Evolutionary conservation across 2,888 invertebrate genomes (phyloP).

Genomic region (Idaea aversata): DNA sequence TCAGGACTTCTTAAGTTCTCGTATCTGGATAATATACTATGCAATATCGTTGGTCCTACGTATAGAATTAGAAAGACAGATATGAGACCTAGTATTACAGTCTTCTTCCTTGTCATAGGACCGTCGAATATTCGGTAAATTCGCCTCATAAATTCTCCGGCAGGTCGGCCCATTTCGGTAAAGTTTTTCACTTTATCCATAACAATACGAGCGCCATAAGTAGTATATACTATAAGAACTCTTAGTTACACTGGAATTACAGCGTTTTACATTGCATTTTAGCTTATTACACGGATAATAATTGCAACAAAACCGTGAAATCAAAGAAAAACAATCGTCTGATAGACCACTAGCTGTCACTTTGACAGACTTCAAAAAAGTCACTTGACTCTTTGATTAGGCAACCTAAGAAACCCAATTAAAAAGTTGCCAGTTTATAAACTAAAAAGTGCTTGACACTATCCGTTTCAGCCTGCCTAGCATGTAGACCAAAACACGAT

Average conservation of each 20-base stretch:
- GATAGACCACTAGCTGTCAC: background rate
- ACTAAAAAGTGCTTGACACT: too few relatives aligned
- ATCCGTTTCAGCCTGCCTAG: too few relatives aligned
- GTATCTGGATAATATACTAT: conserved; percentile 79
- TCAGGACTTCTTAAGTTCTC: conserved; percentile 70
- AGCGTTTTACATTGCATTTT: conserved; percentile 3
- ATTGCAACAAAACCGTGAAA: background rate
- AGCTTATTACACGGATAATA: background rate
- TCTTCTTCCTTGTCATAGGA: conserved; percentile 72
- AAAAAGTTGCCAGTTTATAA: background rate
- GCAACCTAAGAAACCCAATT: background rate
- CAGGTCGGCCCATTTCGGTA: conserved; percentile 67
- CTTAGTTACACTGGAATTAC: background rate
- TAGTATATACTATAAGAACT: background rate
- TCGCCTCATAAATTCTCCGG: conserved; percentile 68
- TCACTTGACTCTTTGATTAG: background rate
- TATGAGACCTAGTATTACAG: conserved; percentile 74
- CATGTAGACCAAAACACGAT: too few relatives aligned
- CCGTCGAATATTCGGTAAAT: conserved; percentile 71
- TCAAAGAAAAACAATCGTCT: background rate
- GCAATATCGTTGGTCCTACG: conserved; percentile 82
- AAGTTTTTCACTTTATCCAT: conserved; percentile 66
- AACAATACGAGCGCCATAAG: conserved; percentile 27
- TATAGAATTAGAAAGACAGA: conserved; percentile 82
- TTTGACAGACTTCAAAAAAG: background rate